Percentiles rank a stretch among this genome's conserved stretches.
Evolutionary conservation across 2,113 vertebrate species (phyloP).

Genomic region (Bufo bufo): DNA sequence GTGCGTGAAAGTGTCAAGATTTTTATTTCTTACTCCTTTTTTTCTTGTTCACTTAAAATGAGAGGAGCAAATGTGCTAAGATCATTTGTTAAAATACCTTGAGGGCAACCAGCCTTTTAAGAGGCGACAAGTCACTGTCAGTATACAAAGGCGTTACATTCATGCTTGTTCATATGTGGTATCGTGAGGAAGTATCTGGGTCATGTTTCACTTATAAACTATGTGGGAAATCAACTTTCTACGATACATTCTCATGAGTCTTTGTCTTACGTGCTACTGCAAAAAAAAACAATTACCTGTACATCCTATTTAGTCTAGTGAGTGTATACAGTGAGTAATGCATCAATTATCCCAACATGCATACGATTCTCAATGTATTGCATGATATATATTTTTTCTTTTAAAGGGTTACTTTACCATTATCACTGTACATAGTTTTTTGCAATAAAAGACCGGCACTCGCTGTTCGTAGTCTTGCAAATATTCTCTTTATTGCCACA

Average conservation of each 20-base stretch:
- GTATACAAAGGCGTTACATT: neutral
- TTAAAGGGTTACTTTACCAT: too few relatives aligned
- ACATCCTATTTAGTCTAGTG: neutral
- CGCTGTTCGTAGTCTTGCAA: too few relatives aligned
- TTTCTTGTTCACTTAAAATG: neutral
- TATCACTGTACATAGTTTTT: too few relatives aligned
- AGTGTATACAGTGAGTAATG: neutral
- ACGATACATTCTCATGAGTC: neutral
- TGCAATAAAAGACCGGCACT: too few relatives aligned
- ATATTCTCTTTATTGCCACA: too few relatives aligned
- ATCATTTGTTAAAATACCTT: neutral
- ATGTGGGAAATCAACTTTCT: conserved; percentile 9
- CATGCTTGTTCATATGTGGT: neutral
- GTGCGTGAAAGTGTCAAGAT: neutral
- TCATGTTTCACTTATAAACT: neutral
- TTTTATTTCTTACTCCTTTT: neutral
- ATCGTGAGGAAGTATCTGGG: neutral
- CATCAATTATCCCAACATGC: neutral
- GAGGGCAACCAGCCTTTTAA: neutral
- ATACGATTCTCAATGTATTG: neutral
- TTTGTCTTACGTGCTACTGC: neutral
- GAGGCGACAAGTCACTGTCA: neutral
- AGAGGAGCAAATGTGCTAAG: neutral
- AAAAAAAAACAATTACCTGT: neutral
- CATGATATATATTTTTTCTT: too few relatives aligned